phyloP scores from a whole-genome alignment of 2,888 invertebrate species.

The Dioctria rufipes region DNA sequence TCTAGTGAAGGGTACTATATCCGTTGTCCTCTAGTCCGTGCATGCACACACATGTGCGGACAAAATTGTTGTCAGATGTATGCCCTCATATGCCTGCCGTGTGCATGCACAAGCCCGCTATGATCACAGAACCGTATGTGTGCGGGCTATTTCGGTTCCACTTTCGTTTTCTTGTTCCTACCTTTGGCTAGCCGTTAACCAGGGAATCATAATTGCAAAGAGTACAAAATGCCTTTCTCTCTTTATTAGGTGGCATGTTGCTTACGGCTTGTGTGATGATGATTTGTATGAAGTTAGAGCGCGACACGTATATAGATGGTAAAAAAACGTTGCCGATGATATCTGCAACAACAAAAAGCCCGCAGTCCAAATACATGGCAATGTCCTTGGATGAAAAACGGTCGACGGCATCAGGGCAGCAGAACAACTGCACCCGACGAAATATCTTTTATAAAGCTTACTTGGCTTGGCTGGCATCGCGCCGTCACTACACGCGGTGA shows the following conservation, averaged over 20 bases:
- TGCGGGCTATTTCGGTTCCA: slow-evolving; percentile 63
- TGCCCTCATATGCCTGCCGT: slow-evolving; percentile 13
- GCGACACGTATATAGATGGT: too few species aligned
- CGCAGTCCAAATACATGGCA: slow-evolving; percentile 64
- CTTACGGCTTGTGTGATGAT: too few species aligned
- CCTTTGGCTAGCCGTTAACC: slow-evolving; percentile 70
- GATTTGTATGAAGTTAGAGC: too few species aligned
- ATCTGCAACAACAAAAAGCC: slow-evolving; percentile 16
- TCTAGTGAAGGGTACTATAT: background rate
- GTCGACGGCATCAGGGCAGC: slow-evolving; percentile 67
- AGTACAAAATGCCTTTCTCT: slow-evolving; percentile 5
- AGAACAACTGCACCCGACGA: slow-evolving; percentile 59
- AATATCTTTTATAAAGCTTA: too few species aligned
- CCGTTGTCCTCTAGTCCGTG: slow-evolving; percentile 30
- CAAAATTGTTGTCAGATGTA: slow-evolving; percentile 57
- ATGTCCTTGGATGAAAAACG: slow-evolving; percentile 72
- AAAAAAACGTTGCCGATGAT: too few species aligned
- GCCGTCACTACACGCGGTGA: background rate
- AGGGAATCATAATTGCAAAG: slow-evolving; percentile 65
- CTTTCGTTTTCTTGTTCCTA: slow-evolving; percentile 72
- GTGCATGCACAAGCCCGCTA: slow-evolving; percentile 16
- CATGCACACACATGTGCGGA: slow-evolving; percentile 38
- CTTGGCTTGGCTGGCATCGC: too few species aligned
- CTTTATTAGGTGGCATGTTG: too few species aligned
- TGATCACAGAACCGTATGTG: slow-evolving; percentile 49